Evolutionary conservation across 2,113 vertebrate genomes (phyloP), one percentile per base, ranked within the genome.

Genomic region (Protobothrops flavoviridis): DNA sequence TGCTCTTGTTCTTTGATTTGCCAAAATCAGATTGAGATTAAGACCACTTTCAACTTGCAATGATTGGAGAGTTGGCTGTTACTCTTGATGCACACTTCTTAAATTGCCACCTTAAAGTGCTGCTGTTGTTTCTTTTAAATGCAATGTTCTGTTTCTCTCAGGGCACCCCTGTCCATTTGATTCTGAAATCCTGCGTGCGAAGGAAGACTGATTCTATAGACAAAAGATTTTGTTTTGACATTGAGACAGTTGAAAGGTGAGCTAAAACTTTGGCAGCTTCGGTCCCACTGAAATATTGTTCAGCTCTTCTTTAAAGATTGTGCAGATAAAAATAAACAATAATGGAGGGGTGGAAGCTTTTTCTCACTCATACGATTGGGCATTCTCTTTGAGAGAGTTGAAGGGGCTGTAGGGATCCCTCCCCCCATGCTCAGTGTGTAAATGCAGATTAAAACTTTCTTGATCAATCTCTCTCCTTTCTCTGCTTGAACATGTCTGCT

Each of bases 211-310:
- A 99, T 23, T 99, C 99, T 39, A 99, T 99, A 74, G 99, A 99
- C 97, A 99, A 99, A 96, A 98, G 99, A 53, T 99, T 99, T 96
- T 99, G 99, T 96, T 99, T 99, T 59, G 99, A 99, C 96, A 98
- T 99, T 86, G 99, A 99, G 96, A 98, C 98, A 0, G 97, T 96
- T n/a, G 99, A 99, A 97, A 99, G 99, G 99, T 99, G 95, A 98
- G 94, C 8, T 64, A 2, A 21, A 8, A 88, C 11, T 1, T 17
- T 56, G 59, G 4, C 48, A 3, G 15, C 85, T 57, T 57, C 91
- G 4, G 20, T 29, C 50, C 15, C 8, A 45, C 26, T 81, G 74
- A 81, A 81, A 43, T 81, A 81, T 39, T 81, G 33, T 17, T 3
- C 33, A 8, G 33, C 74, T 81, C 33, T 39, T 81, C 74, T 81